phyloP scores from a whole-genome alignment of 2,888 invertebrate species.

The Nebria brevicollis region DNA sequence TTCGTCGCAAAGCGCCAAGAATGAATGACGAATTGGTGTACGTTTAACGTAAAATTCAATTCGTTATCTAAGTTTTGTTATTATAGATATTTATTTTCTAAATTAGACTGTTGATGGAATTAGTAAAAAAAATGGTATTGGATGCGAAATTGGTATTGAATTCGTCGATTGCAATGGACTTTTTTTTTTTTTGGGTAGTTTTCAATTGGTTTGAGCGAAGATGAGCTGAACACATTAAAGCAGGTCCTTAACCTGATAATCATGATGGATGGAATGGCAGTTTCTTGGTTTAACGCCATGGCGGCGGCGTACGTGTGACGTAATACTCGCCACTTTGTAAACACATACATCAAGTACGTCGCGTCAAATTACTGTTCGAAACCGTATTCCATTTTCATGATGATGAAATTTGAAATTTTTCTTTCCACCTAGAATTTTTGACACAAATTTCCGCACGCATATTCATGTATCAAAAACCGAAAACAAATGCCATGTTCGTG shows the following conservation, averaged over 20 bases:
- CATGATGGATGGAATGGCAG: constrained; percentile 37
- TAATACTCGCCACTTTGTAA: constrained; percentile 40
- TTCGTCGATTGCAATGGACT: background rate
- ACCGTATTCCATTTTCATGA: constrained; percentile 8
- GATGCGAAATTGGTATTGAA: background rate
- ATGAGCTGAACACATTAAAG: background rate
- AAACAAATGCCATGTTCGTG: background rate
- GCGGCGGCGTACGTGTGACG: constrained; percentile 18
- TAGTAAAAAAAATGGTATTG: too few species aligned
- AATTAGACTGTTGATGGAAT: background rate
- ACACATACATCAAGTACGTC: constrained; percentile 46
- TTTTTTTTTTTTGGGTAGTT: background rate
- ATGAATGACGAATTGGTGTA: background rate
- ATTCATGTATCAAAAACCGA: background rate
- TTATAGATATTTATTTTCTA: background rate
- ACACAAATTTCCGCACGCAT: background rate
- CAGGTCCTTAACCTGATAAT: constrained; percentile 33
- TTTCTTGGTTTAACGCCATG: constrained; percentile 22
- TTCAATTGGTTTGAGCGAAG: background rate
- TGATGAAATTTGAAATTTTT: constrained; percentile 12
- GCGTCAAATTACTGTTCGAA: constrained; percentile 40
- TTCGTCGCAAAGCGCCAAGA: background rate
- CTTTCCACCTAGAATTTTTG: background rate
- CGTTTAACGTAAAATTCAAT: background rate
- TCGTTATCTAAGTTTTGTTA: background rate